These are phyloP conservation scores for Eupithecia inturbata DNA, from an alignment of 2,888 invertebrate genomes.

Conservation along the genomic window DNA sequence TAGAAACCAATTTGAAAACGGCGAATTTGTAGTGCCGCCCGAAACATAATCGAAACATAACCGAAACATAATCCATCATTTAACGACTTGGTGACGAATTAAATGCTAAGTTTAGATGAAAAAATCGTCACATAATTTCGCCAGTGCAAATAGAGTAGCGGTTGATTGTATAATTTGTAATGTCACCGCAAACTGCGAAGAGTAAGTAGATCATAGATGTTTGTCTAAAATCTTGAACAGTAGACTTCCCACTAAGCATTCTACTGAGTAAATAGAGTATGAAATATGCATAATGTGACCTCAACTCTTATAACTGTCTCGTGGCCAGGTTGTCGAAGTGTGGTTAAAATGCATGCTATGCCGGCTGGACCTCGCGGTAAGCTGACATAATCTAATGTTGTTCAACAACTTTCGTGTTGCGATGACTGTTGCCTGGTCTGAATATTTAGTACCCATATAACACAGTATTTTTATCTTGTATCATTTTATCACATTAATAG, in stretches of 20 bases:
- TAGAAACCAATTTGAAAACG: constrained; percentile 7
- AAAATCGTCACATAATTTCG: constrained; percentile 23
- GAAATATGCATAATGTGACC: constrained; percentile 66
- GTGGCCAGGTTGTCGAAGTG: constrained; percentile 35
- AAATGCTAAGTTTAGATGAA: constrained; percentile 19
- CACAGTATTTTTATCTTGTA: constrained; percentile 12
- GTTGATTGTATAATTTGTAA: constrained; percentile 20
- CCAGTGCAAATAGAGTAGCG: constrained; percentile 12
- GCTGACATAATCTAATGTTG: constrained; percentile 50
- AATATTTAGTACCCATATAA: constrained; percentile 33
- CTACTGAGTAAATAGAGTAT: constrained; percentile 54
- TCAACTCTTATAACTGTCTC: constrained; percentile 63
- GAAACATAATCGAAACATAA: constrained; percentile 4
- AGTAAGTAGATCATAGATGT: constrained; percentile 18
- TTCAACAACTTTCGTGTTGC: constrained; percentile 49
- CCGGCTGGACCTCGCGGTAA: constrained; percentile 48
- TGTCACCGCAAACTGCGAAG: constrained; percentile 19
- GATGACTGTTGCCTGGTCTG: constrained; percentile 33
- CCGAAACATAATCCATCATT: constrained; percentile 5
- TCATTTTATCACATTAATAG: background rate
- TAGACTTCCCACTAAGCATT: constrained; percentile 24
- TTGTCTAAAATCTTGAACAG: constrained; percentile 26
- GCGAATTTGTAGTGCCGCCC: background rate
- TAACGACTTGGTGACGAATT: constrained; percentile 1
- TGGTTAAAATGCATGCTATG: constrained; percentile 38